Evolutionary conservation across 2,888 invertebrate species (phyloP).

Genomic region (Spilarctia lutea): DNA sequence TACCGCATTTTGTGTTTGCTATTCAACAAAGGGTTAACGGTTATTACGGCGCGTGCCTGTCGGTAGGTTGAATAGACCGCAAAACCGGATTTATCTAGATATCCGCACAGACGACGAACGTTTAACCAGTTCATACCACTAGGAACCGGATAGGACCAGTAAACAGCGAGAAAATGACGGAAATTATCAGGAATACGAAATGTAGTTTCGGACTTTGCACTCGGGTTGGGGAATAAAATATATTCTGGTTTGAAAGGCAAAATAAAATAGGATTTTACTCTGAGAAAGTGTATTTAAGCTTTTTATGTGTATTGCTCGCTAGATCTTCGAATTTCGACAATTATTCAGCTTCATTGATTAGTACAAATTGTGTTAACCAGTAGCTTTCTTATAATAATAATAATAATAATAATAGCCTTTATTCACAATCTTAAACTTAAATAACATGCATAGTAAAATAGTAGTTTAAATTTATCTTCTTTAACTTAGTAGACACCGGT

Average conservation of each 20-base stretch:
- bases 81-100: constrained; percentile 53
- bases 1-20: constrained; percentile 46
- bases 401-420: no score
- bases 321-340: background rate
- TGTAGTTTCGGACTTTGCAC: background rate
- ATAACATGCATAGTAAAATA: no score
- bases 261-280: background rate
- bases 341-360: no score
- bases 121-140: constrained; percentile 35
- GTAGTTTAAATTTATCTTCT: no score
- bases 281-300: background rate
- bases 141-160: constrained; percentile 36
- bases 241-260: background rate
- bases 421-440: no score
- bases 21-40: constrained; percentile 56
- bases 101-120: constrained; percentile 28
- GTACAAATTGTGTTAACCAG: no score
- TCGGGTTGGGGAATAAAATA: constrained; percentile 1
- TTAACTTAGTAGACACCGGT: no score
- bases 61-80: constrained; percentile 45
- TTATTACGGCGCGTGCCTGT: constrained; percentile 40
- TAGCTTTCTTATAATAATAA: no score
- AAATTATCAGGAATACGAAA: constrained; percentile 37
- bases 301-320: background rate
- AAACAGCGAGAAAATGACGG: constrained; percentile 46